Evolutionary conservation across 2,113 vertebrate genomes (phyloP).

Genomic region (Lophius piscatorius): DNA sequence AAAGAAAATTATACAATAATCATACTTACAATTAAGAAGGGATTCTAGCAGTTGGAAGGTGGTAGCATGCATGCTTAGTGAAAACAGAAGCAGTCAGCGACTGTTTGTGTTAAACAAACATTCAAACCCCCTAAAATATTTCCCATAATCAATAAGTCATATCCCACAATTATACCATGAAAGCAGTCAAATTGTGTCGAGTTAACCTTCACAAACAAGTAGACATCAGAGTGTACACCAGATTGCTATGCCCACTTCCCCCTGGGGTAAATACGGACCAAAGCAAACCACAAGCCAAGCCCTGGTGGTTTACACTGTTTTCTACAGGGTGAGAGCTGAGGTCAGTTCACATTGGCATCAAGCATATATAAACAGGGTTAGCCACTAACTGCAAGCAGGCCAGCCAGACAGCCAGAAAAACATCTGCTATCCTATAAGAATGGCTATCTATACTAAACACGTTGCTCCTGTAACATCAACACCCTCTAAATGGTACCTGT

Average conservation of each 20-base stretch:
- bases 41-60: no score
- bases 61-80: no score
- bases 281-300: constrained; percentile 64
- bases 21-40: background rate
- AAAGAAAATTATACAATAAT: background rate
- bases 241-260: constrained; percentile 69
- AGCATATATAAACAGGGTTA: constrained; percentile 76
- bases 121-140: constrained; percentile 52
- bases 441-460: constrained; percentile 59
- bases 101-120: constrained; percentile 38
- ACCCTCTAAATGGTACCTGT: no score
- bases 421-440: constrained; percentile 54
- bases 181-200: constrained; percentile 38
- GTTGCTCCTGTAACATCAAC: constrained; percentile 71
- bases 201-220: constrained; percentile 61
- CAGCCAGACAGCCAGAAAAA: constrained; percentile 73
- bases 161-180: constrained; percentile 34
- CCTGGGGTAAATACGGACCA: constrained; percentile 61
- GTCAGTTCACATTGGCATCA: constrained; percentile 70
- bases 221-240: constrained; percentile 57
- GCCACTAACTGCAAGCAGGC: constrained; percentile 77
- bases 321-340: constrained; percentile 70
- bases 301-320: constrained; percentile 74
- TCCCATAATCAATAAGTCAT: constrained; percentile 27
- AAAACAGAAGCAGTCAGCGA: constrained; percentile 11